Percentiles rank a stretch among this genome's conserved stretches.
Conservation (phyloP, 2,113 vertebrate genomes). For the Gnathonemus echidnorhynchus region DNA sequence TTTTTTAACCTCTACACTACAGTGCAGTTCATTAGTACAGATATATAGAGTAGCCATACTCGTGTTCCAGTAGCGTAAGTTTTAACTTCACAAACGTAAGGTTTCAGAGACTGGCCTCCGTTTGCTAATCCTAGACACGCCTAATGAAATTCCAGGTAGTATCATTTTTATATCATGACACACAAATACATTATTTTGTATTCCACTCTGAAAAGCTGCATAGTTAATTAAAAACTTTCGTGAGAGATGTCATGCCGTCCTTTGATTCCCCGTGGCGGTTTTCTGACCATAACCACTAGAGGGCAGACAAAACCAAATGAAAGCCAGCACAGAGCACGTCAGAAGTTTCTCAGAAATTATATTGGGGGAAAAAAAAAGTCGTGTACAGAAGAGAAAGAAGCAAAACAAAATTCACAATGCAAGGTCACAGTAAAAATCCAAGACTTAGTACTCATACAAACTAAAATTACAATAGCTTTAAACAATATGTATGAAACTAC, state of each 20-base stretch:
- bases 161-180: background rate
- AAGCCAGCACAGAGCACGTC: background rate
- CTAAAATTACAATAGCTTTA: constrained; percentile 54
- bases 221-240: background rate
- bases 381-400: constrained; percentile 62
- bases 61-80: background rate
- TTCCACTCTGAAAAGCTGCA: background rate
- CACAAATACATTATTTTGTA: background rate
- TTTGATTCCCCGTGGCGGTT: background rate
- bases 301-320: constrained; percentile 14
- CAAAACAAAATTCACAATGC: constrained; percentile 43
- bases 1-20: background rate
- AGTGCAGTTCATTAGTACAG: background rate
- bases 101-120: background rate
- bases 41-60: background rate
- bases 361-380: constrained; percentile 68
- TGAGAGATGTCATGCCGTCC: background rate
- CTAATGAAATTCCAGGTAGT: background rate
- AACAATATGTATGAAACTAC: constrained; percentile 47
- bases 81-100: background rate
- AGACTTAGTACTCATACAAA: constrained; percentile 44
- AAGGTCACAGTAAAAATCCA: constrained; percentile 51
- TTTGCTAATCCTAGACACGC: background rate
- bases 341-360: constrained; percentile 47
- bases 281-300: background rate